Conservation (phyloP, 1,140 invertebrate species). For the Scylla paramamosain region DNA sequence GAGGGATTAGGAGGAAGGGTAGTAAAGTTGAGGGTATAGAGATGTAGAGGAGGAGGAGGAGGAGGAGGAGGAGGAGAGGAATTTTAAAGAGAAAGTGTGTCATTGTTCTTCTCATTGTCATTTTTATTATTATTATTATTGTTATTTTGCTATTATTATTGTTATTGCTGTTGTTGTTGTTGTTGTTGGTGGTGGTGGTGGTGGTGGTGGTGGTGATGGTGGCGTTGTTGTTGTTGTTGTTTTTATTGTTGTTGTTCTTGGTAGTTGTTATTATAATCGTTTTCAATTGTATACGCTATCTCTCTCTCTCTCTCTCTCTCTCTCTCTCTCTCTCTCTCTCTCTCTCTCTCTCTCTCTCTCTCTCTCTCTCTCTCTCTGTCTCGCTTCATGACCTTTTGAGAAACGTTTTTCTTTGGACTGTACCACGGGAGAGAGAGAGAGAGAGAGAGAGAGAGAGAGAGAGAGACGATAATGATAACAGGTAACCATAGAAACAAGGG, state of each 20-base stretch:
- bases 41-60: background rate
- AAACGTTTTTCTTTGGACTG: no score
- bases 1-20: background rate
- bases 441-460: constrained; percentile 33
- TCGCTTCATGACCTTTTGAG: no score
- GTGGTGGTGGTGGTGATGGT: no score
- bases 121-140: no score
- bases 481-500: background rate
- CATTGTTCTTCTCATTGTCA: background rate
- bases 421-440: background rate
- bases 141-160: background rate
- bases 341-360: background rate
- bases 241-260: background rate
- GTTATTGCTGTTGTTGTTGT: background rate
- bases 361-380: background rate
- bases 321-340: background rate
- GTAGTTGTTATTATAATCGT: background rate
- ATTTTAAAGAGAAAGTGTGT: background rate
- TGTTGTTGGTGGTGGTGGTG: background rate
- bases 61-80: background rate
- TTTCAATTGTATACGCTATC: background rate
- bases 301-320: background rate
- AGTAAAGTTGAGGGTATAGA: background rate
- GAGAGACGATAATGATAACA: background rate
- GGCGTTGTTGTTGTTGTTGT: no score